Evolutionary conservation across 2,888 invertebrate species (phyloP), one percentile per base, ranked within the genome.

Genomic region (Euspilapteryx auroguttella): DNA sequence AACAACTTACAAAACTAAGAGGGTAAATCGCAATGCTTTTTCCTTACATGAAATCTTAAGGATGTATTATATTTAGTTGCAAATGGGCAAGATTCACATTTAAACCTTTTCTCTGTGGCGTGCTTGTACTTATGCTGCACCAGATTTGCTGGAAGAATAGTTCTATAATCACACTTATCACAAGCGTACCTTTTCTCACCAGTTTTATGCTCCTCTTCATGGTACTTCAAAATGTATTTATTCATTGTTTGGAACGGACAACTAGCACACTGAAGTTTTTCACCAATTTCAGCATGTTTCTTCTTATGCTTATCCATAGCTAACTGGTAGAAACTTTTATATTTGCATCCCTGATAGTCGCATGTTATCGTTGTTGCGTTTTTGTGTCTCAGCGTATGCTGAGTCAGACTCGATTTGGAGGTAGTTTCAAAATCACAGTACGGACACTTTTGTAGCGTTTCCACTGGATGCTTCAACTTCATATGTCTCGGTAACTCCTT

Each of bases 1-100:
- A n/a, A n/a, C n/a, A n/a, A n/a, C n/a, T n/a, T n/a, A n/a, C n/a
- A n/a, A n/a, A n/a, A n/a, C n/a, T n/a, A n/a, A n/a, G n/a, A n/a
- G n/a, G 69, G 69, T 34, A 75, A 53, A 65, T 75, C 73, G 62
- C 73, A 71, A 46, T 73, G 75, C 47, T 75, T 75, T 38, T 68
- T 73, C 32, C 55, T 68, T 21, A 73, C 73, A 35, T 75, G 75
- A 37, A 71, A 73, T 15, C 73, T 47, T 34, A 75, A 40, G 3
- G 75, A 75, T 0, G 73, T 71, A 32, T 71, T 73, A 37, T 75
- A 75, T 35, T 75, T 73, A 1, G 73, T 62, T 5, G 71, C 71
- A 28, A 73, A 75, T 0, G 68, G 59, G 27, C 76, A 76, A 0
- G 66, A 61, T 34, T 75, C 73, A 40, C 76, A 76, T 36, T 71